Percentiles rank a stretch among this genome's conserved stretches.
Evolutionary conservation across 2,888 invertebrate genomes (phyloP).

Genomic region (Ornithoptera priamus): DNA sequence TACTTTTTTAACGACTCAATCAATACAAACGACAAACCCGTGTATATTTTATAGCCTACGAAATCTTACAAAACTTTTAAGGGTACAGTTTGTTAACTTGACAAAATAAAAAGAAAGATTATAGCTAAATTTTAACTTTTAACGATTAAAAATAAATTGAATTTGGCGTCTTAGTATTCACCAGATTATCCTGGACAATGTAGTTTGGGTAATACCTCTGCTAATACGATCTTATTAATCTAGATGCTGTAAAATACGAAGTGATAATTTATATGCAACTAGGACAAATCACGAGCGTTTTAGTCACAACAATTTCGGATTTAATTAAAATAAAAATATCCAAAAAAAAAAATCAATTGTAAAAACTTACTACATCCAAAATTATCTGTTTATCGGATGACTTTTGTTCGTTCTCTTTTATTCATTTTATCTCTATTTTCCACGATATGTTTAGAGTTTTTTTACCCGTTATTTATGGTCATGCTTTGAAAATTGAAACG

Average conservation of each 20-base stretch:
- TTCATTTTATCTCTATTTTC: no score
- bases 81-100: no score
- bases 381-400: no score
- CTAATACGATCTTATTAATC: constrained; percentile 12
- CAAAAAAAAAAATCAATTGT: neutral
- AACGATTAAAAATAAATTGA: neutral
- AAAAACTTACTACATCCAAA: neutral
- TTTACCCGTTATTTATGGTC: neutral
- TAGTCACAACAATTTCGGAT: no score
- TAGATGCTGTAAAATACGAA: constrained; percentile 12
- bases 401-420: no score
- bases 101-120: no score
- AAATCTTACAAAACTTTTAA: no score
- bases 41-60: no score
- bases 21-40: no score
- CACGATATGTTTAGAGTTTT: neutral
- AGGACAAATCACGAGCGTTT: neutral
- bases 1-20: no score
- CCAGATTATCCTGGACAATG: constrained; percentile 6
- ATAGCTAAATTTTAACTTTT: no score
- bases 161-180: constrained; percentile 6
- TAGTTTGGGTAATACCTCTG: neutral
- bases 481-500: constrained; percentile 7
- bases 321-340: no score
- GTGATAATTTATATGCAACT: constrained; percentile 4